phyloP scores from a whole-genome alignment of 2,797 vertebrate genomes.

The Pachyuromys duprasi region DNA sequence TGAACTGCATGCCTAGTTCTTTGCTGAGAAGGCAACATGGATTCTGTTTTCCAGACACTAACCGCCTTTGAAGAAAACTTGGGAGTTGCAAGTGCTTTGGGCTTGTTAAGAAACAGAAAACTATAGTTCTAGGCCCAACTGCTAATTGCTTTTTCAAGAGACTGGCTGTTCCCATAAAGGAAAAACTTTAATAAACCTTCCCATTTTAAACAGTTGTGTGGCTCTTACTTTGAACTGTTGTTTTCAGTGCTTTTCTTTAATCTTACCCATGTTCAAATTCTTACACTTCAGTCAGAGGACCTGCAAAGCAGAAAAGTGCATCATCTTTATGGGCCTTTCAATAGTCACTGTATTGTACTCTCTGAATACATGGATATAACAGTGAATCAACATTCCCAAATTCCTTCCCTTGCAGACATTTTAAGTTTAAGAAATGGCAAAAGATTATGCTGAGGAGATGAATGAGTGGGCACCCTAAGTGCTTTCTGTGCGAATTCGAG shows the following conservation, averaged over 20 bases:
- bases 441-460: neutral
- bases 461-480: neutral
- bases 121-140: slow-evolving; percentile 46
- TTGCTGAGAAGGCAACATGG: slow-evolving; percentile 33
- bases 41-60: slow-evolving; percentile 52
- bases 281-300: neutral
- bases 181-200: slow-evolving; percentile 78
- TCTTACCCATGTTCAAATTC: neutral
- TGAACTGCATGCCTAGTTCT: slow-evolving; percentile 8
- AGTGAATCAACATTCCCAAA: neutral
- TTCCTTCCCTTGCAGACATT: neutral
- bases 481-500: neutral
- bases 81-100: neutral
- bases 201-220: slow-evolving; percentile 64
- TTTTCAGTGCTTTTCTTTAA: slow-evolving; percentile 5
- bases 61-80: slow-evolving; percentile 1
- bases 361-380: neutral
- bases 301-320: neutral
- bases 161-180: slow-evolving; percentile 65
- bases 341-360: neutral
- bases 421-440: slow-evolving; percentile 1
- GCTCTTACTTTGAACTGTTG: slow-evolving; percentile 64
- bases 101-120: slow-evolving; percentile 45
- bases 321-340: neutral
- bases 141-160: slow-evolving; percentile 64